Base-by-base conservation (phyloP, 1,140 invertebrate genomes). In the Leptinotarsa lineolata region DNA sequence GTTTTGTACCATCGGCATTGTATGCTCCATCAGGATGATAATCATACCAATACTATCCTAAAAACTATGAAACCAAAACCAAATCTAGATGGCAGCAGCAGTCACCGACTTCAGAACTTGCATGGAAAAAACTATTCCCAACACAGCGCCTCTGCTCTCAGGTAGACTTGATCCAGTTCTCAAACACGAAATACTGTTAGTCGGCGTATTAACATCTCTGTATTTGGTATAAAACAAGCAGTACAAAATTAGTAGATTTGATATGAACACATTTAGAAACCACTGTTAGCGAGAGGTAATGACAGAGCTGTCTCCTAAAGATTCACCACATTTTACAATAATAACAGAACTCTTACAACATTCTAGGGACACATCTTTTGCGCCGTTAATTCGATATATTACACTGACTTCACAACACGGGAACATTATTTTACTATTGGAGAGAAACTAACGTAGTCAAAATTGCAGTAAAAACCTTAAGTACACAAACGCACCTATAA, bases 241-340 rank as follows among this genome's bases (percentile, higher is more conserved):
- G 73, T 79, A 81, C 74, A 81, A 82, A 81, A 81, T 80, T 76
- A 77, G 77, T 77, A 76, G 24, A 48, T 70, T 72, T 82, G 78
- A 81, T 82, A 81, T 82, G 81, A 82, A 82, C 81, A 82, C 81
- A 82, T 80, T 80, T 77, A 78, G 78, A 79, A 79, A 81, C 76
- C 72, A 78, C 75, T 82, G 78, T 81, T 79, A 77, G 77, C 77
- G 78, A 54, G 48, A 81, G 80, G 78, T 81, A 80, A 81, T 81
- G 80, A 79, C 80, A 81, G 80, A 81, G 80, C 77, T 78, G 77
- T 74, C 78, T 81, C 72, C 75, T 77, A 72, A 78, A 81, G 80
- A 81, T 81, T 81, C 80, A 75, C 74, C 78, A 77, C 78, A 79
- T 74, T 81, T 79, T 78, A 75, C 72, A 78, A 75, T 74, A 78